These are phyloP conservation scores for Troides oblongomaculatus DNA, from an alignment of 2,888 invertebrate species.

Conservation along the genomic window DNA sequence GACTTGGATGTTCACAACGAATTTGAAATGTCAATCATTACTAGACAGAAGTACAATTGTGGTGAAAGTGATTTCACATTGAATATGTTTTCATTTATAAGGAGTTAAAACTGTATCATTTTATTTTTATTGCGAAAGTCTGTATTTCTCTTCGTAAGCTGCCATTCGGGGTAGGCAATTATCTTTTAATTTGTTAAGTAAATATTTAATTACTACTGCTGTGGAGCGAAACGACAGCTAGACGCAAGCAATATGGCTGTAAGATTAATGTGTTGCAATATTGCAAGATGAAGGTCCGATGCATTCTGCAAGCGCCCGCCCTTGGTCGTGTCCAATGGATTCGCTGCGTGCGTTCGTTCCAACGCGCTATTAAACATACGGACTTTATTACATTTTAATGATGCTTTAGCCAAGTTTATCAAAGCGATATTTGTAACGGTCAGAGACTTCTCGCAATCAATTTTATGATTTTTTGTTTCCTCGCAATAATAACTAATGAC, in stretches of 20 bases:
- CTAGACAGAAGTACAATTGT: neutral
- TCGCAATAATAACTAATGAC: too few species aligned
- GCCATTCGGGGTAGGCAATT: neutral
- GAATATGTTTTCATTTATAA: too few species aligned
- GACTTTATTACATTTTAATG: slow-evolving; percentile 26
- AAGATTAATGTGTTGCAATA: slow-evolving; percentile 25
- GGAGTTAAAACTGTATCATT: too few species aligned
- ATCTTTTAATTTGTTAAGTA: neutral
- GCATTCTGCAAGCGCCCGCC: slow-evolving; percentile 16
- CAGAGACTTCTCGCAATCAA: neutral
- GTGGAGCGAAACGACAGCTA: neutral
- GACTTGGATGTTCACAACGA: neutral
- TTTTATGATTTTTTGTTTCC: slow-evolving; percentile 1
- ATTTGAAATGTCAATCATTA: neutral
- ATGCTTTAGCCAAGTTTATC: slow-evolving; percentile 17
- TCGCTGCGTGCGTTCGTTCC: slow-evolving; percentile 23
- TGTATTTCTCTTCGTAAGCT: neutral
- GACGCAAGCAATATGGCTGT: neutral
- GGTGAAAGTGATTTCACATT: too few species aligned
- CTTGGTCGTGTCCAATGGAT: slow-evolving; percentile 18
- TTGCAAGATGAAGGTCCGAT: slow-evolving; percentile 24
- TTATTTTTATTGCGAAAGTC: neutral
- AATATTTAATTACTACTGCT: neutral
- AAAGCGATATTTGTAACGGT: slow-evolving; percentile 7
- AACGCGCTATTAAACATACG: slow-evolving; percentile 19